phyloP scores from a whole-genome alignment of 1,140 invertebrate species.

The Trichoplusia ni region DNA sequence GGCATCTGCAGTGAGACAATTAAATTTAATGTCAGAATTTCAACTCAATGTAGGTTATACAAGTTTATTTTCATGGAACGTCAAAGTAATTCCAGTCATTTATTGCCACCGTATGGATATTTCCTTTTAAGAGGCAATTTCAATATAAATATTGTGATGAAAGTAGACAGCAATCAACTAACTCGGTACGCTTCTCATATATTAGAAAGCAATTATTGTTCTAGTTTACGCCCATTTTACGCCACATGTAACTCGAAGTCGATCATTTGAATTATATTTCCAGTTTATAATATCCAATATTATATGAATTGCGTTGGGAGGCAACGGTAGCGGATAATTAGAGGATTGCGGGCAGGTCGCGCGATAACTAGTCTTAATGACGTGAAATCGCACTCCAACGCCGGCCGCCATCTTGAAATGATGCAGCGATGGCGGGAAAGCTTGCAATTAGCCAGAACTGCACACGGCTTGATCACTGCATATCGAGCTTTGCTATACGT shows the following conservation, averaged over 20 bases:
- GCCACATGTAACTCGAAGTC: slow-evolving; percentile 25
- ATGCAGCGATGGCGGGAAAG: slow-evolving; percentile 57
- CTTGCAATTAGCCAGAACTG: slow-evolving; percentile 56
- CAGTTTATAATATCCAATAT: slow-evolving; percentile 64
- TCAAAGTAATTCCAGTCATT: no score
- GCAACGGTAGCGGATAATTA: slow-evolving; percentile 61
- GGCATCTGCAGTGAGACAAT: no score
- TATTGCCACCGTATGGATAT: no score
- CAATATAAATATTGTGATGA: neutral
- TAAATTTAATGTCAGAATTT: no score
- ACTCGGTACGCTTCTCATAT: slow-evolving; percentile 13
- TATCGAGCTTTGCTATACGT: slow-evolving; percentile 16
- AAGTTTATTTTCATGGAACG: no score
- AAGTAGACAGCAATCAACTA: slow-evolving; percentile 5
- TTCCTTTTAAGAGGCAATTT: no score
- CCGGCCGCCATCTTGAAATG: slow-evolving; percentile 60
- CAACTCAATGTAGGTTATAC: no score
- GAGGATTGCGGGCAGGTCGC: slow-evolving; percentile 63
- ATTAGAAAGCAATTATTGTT: slow-evolving; percentile 36
- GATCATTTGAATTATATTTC: slow-evolving; percentile 47
- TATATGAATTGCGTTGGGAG: slow-evolving; percentile 51
- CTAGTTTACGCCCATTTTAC: slow-evolving; percentile 32
- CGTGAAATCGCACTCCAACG: slow-evolving; percentile 50
- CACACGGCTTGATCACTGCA: slow-evolving; percentile 25
- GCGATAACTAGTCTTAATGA: slow-evolving; percentile 74